A percentile compares a stretch with the other conserved stretches of the same genome.
These are phyloP conservation scores for Phasia obesa DNA, from an alignment of 2,888 invertebrate species.

Conservation along the genomic window DNA sequence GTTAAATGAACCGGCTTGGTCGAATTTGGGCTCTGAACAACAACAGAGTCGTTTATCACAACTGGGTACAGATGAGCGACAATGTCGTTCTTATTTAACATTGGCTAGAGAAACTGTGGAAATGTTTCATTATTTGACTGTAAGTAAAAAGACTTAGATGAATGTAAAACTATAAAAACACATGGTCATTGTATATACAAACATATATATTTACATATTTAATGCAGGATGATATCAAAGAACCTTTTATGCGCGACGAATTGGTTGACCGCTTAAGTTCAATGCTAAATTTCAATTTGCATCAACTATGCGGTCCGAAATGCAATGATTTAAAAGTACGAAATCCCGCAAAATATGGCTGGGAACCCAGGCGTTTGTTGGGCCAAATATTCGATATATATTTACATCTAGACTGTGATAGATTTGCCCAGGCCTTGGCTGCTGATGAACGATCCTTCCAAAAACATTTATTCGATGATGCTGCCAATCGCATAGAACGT, in stretches of 20 bases:
- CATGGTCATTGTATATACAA: too few species aligned
- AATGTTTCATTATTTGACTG: slow-evolving; percentile 98
- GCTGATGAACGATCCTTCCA: slow-evolving; percentile 98
- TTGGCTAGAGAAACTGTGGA: slow-evolving; percentile 97
- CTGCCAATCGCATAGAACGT: slow-evolving; percentile 91
- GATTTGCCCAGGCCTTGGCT: slow-evolving; percentile 95
- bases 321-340: slow-evolving; percentile 96
- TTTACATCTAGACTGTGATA: slow-evolving; percentile 95
- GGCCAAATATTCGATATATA: slow-evolving; percentile 98
- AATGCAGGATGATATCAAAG: slow-evolving; percentile 90
- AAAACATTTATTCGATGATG: slow-evolving; percentile 95
- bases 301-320: slow-evolving; percentile 97
- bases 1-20: slow-evolving; percentile 88
- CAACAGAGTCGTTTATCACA: slow-evolving; percentile 91
- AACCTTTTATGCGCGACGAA: slow-evolving; percentile 96
- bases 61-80: slow-evolving; percentile 91
- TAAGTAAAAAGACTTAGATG: slow-evolving; percentile 73
- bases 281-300: slow-evolving; percentile 99
- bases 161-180: too few species aligned
- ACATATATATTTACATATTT: too few species aligned
- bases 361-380: slow-evolving; percentile 96
- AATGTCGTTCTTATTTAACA: slow-evolving; percentile 95
- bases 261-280: slow-evolving; percentile 96
- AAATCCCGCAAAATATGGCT: slow-evolving; percentile 96
- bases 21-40: slow-evolving; percentile 86